Evolutionary conservation across 2,888 invertebrate species (phyloP).

Genomic region (Matsumyia berberina): DNA sequence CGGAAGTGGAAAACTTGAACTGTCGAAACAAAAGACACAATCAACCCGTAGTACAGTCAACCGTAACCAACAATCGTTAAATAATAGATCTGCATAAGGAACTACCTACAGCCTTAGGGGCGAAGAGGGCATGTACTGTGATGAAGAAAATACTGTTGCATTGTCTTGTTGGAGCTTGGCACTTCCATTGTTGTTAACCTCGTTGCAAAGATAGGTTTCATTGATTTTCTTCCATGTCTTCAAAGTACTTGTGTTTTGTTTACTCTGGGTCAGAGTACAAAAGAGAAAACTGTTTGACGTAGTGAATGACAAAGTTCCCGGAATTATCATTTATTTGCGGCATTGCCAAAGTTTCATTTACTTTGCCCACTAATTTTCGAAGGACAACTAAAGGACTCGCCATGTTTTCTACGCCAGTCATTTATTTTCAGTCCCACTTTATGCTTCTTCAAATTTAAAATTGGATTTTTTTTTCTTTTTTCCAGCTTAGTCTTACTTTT

Average conservation of each 20-base stretch:
- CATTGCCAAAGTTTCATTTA: conserved; percentile 35
- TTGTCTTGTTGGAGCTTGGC: conserved; percentile 44
- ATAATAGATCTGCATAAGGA: not conserved
- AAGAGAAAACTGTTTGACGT: conserved; percentile 11
- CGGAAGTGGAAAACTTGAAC: too few species aligned
- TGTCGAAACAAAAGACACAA: too few species aligned
- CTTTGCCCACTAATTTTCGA: conserved; percentile 21
- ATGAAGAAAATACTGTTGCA: conserved; percentile 16
- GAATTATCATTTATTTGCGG: not conserved
- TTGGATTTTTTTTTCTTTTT: conserved; percentile 35
- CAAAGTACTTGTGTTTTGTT: conserved; percentile 24
- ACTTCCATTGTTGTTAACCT: conserved; percentile 61
- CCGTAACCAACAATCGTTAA: not conserved
- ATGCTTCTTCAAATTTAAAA: conserved; percentile 46
- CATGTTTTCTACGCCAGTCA: conserved; percentile 48
- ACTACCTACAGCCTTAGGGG: conserved; percentile 8
- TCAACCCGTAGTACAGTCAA: too few species aligned
- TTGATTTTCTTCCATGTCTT: conserved; percentile 47
- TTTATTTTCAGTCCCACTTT: conserved; percentile 40
- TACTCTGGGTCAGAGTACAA: conserved; percentile 31
- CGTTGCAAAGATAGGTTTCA: conserved; percentile 28
- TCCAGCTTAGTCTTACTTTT: conserved; percentile 33
- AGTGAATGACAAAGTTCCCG: not conserved
- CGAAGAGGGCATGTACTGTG: not conserved
- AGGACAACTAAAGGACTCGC: conserved; percentile 47